Base-by-base conservation (phyloP, 2,113 vertebrate species). In the Aspidoscelis tigris region DNA sequence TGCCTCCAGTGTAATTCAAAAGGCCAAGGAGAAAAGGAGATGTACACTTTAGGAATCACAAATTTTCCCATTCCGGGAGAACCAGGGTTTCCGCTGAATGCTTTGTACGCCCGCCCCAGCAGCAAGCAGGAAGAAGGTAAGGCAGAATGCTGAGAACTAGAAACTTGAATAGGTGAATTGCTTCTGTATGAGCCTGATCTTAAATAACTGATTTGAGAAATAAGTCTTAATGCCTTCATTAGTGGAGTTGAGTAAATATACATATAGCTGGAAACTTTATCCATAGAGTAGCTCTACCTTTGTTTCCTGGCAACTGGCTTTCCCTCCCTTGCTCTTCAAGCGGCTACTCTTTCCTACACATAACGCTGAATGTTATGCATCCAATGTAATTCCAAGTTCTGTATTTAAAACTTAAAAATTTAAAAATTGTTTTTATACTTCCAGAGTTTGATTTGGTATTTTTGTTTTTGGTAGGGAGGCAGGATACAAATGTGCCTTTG, bases 11-110 rank as follows among this genome's bases (percentile, higher is more conserved):
- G 99, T 89, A 99, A 97, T 93, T 98, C 98, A 89, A 98, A 96
- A 95, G 94, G 96, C 88, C 98, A 99, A 92, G 99, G 99, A 50
- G 98, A 99, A 92, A 99, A 99, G 87, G 99, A 99, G 89, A 99
- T 99, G 99, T 99, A 99, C 93, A 99, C 99, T 0, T 93, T 99
- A 55, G 99, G 98, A 81, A 99, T 99, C 91, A 99, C 98, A 4
- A 98, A 97, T 92, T 99, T 99, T 73, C 99, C 98, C n/a, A 99
- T 99, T 84, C 99, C 98, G 0, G 99, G 99, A 92, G 99, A 99
- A 81, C 98, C 98, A 3, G 98, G 99, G n/a, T 99, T 99, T 82
- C 99, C 99, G 0, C 98, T 99, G 3, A 99, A 99, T 0, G 98
- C 98, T 50, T 99, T 99, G 96, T 99, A 99, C 0, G 95, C 96